Base-by-base conservation (phyloP, 2,888 invertebrate genomes). In the Syrphus vitripennis region DNA sequence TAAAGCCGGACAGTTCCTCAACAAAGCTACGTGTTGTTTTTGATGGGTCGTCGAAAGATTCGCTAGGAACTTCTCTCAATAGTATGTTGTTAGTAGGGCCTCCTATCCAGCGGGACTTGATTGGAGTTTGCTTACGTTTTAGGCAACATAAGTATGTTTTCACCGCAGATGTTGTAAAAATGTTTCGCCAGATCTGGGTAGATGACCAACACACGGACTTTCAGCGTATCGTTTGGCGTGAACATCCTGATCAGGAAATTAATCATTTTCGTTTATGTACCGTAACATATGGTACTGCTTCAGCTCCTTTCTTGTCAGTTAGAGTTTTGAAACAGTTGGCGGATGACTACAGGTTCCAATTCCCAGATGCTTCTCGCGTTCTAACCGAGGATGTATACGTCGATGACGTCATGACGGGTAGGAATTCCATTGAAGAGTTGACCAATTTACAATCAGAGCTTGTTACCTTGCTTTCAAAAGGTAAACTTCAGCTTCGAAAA, bases 301-400 rank as follows among this genome's bases (percentile, higher is more conserved):
- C 70, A 4, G 70, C 70, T 16, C 70, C 70, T 12, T 69, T 53
- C 31, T 24, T 69, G n/a, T 48, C 57, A 2, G 71, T 71, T 57
- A 26, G 71, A 26, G 31, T 71, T 31, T 31, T 71, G 6, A 71
- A 71, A 16, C 57, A 57, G 31, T 14, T 55, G 19, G 53, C n/a
- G n/a, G n/a, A n/a, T 53, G 26, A n/a, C 26, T 53, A 53, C 53
- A 53, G 45, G 31, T 42, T n/a, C 10, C 10, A 45, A 5, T 45
- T 42, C 7, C 63, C 61, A 29, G 34, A 34, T 26, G 63, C 50
- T 10, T n/a, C 61, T n/a, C 48, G 37, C 0, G 37, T 74, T 16
- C 48, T 74, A n/a, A 19, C 34, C 4, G n/a, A n/a, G n/a, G n/a
- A n/a, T n/a, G n/a, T n/a, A n/a, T n/a, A n/a, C n/a, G 45, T 72